Evolutionary conservation across 2,888 invertebrate species (phyloP).

Genomic region (Amiota minor): DNA sequence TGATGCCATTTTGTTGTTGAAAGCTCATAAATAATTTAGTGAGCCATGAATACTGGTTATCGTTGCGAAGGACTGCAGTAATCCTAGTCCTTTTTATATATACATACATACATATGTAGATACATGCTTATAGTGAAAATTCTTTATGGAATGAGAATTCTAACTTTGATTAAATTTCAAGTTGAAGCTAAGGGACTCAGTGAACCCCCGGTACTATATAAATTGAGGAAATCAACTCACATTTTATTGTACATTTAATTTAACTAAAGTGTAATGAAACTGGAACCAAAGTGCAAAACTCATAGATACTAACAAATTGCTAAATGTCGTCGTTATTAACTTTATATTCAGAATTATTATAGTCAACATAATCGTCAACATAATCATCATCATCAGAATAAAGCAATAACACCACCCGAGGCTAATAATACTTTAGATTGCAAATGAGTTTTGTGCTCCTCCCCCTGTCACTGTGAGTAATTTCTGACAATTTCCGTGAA

Average conservation of each 20-base stretch:
- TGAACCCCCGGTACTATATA: conserved; percentile 10
- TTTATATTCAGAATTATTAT: not conserved
- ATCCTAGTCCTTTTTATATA: conserved; percentile 1
- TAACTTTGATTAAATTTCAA: conserved; percentile 62
- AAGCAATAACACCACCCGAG: not conserved
- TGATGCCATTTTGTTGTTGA: conserved; percentile 7
- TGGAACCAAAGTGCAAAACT: conserved; percentile 14
- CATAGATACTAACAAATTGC: not conserved
- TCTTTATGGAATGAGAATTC: conserved; percentile 14
- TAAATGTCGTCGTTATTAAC: not conserved
- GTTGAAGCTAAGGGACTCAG: conserved; percentile 18
- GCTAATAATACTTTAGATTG: conserved; percentile 16
- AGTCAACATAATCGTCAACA: not conserved
- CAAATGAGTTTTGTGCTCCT: conserved; percentile 13
- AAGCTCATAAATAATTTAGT: conserved; percentile 24
- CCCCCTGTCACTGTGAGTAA: not conserved
- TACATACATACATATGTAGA: conserved; percentile 10
- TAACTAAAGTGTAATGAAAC: conserved; percentile 33
- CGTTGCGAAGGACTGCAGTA: not conserved
- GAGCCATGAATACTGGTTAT: not conserved
- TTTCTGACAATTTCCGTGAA: not conserved
- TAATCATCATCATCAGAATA: not conserved
- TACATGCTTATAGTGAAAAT: conserved; percentile 15
- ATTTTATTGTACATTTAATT: conserved; percentile 51
- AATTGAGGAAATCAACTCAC: conserved; percentile 60